Percentiles rank a stretch among this genome's conserved stretches.
These are phyloP conservation scores for Zaprionus lineosus DNA, from an alignment of 2,888 invertebrate genomes.

Conservation along the genomic window DNA sequence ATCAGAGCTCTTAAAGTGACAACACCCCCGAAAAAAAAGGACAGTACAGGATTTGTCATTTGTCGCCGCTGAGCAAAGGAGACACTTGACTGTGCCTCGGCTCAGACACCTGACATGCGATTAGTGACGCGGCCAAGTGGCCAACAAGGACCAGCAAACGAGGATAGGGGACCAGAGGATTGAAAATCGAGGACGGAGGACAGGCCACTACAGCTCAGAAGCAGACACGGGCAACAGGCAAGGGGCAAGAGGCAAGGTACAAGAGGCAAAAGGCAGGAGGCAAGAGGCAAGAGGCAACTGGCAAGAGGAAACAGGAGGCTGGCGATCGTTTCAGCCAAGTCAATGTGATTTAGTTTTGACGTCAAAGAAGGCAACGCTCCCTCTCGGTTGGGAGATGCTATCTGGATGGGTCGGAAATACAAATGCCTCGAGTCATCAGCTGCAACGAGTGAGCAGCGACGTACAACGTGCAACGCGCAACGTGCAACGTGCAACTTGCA, in stretches of 20 bases:
- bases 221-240: not conserved
- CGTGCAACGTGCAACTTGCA: constrained; percentile 8
- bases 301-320: not conserved
- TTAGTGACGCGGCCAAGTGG: constrained; percentile 41
- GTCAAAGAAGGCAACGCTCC: constrained; percentile 30
- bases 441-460: constrained; percentile 32
- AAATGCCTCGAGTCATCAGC: constrained; percentile 67
- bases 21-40: constrained; percentile 37
- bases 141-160: constrained; percentile 3
- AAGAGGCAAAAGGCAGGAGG: constrained; percentile 2
- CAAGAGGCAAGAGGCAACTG: constrained; percentile 1
- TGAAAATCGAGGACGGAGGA: not conserved
- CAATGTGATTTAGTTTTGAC: constrained; percentile 63
- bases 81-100: constrained; percentile 51
- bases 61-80: constrained; percentile 38
- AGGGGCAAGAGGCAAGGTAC: not conserved
- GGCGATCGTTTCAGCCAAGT: constrained; percentile 25
- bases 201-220: not conserved
- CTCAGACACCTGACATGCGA: constrained; percentile 55
- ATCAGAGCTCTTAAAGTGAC: constrained; percentile 37
- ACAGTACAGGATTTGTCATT: constrained; percentile 44
- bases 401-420: constrained; percentile 60
- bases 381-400: constrained; percentile 49
- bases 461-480: not conserved
- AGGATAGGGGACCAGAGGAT: constrained; percentile 3